Evolutionary conservation across 2,113 vertebrate species (phyloP).

Genomic region (Cettia cetti): DNA sequence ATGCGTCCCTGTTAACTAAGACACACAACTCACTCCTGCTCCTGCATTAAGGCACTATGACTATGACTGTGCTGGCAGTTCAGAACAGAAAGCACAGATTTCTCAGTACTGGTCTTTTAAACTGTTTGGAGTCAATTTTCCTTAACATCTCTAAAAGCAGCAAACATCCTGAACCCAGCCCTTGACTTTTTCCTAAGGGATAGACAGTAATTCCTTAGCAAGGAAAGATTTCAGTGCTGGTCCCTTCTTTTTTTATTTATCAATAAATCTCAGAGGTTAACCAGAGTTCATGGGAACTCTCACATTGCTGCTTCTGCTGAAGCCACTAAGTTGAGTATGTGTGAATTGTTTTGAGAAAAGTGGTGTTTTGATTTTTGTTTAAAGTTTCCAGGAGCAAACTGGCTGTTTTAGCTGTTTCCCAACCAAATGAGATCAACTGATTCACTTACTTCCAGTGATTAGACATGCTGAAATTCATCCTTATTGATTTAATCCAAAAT

Average conservation of each 20-base stretch:
- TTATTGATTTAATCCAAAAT: neutral
- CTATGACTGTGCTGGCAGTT: neutral
- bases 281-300: conserved; percentile 41
- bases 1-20: neutral
- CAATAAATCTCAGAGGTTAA: conserved; percentile 51
- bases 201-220: neutral
- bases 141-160: neutral
- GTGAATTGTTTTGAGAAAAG: neutral
- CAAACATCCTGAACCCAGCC: neutral
- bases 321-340: neutral
- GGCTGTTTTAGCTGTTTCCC: neutral
- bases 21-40: neutral
- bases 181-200: neutral
- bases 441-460: neutral
- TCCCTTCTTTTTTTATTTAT: conserved; percentile 35
- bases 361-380: neutral
- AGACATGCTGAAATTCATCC: neutral
- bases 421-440: neutral
- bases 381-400: neutral
- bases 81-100: neutral
- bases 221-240: neutral
- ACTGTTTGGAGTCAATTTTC: neutral
- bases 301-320: neutral
- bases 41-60: neutral
- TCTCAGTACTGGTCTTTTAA: neutral